A percentile compares a stretch with the other conserved stretches of the same genome.
phyloP scores from a whole-genome alignment of 2,888 invertebrate species.

The Caenorhabditis auriculariae region DNA sequence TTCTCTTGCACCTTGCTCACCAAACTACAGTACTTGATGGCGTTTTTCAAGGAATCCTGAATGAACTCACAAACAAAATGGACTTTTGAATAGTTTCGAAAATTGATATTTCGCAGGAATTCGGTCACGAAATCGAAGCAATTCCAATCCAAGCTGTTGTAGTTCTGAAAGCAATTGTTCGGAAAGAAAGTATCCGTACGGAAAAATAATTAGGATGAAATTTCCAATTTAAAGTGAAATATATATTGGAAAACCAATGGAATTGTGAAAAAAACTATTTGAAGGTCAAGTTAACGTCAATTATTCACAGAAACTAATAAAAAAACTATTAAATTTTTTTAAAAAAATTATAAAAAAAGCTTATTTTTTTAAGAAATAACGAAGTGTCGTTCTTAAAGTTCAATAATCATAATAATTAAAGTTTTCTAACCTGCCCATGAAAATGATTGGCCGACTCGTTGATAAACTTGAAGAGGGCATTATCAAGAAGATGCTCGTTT shows the following conservation, averaged over 20 bases:
- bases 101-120: slow-evolving; percentile 26
- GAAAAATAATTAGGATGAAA: too few relatives aligned
- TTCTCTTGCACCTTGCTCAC: slow-evolving; percentile 15
- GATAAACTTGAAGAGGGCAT: slow-evolving; percentile 6
- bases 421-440: slow-evolving; percentile 2
- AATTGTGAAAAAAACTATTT: too few relatives aligned
- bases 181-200: too few relatives aligned
- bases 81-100: slow-evolving; percentile 16
- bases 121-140: slow-evolving; percentile 34
- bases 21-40: slow-evolving; percentile 30
- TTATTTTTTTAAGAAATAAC: not conserved
- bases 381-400: too few relatives aligned
- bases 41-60: slow-evolving; percentile 12
- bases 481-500: slow-evolving; percentile 13
- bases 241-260: too few relatives aligned
- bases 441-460: slow-evolving; percentile 6
- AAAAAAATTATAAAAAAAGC: not conserved
- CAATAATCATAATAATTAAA: too few relatives aligned
- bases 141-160: slow-evolving; percentile 27
- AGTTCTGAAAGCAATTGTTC: slow-evolving; percentile 14
- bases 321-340: not conserved
- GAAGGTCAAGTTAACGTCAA: too few relatives aligned
- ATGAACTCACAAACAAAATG: slow-evolving; percentile 27
- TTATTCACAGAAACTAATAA: slow-evolving; percentile 1
- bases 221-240: too few relatives aligned